These are phyloP conservation scores for Paraescarpia echinospica DNA, from an alignment of 1,140 invertebrate species.

Conservation along the genomic window DNA sequence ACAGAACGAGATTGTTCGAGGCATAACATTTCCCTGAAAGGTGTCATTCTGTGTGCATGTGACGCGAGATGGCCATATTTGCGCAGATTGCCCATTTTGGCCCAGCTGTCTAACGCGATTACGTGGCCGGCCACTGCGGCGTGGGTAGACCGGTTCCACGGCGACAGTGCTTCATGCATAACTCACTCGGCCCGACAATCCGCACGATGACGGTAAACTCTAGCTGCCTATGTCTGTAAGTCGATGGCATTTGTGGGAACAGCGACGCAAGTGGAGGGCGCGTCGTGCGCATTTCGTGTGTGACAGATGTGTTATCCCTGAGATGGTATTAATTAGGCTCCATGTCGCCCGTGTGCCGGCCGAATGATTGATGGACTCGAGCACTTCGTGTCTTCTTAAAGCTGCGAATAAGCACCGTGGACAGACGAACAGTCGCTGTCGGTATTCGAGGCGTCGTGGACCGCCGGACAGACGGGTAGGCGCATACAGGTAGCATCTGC, in stretches of 20 bases:
- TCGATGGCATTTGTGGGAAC: neutral
- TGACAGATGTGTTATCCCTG: neutral
- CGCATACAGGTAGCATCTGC: neutral
- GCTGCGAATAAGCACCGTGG: neutral
- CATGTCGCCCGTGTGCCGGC: neutral
- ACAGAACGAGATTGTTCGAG: neutral
- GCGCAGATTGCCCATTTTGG: neutral
- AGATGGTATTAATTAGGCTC: neutral
- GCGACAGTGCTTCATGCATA: neutral
- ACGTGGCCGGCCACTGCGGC: neutral
- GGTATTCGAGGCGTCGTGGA: neutral
- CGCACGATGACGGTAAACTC: neutral
- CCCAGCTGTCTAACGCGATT: neutral
- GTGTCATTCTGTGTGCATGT: neutral
- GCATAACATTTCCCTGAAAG: neutral
- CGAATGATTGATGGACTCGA: neutral
- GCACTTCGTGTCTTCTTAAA: neutral
- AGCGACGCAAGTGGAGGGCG: neutral
- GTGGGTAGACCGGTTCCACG: neutral
- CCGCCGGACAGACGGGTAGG: neutral
- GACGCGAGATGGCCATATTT: neutral
- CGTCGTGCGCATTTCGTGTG: neutral
- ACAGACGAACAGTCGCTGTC: neutral
- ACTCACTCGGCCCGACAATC: neutral
- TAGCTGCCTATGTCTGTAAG: neutral